Conservation (phyloP, 2,797 vertebrate species). For the Enteromius thamalakanensis region DNA sequence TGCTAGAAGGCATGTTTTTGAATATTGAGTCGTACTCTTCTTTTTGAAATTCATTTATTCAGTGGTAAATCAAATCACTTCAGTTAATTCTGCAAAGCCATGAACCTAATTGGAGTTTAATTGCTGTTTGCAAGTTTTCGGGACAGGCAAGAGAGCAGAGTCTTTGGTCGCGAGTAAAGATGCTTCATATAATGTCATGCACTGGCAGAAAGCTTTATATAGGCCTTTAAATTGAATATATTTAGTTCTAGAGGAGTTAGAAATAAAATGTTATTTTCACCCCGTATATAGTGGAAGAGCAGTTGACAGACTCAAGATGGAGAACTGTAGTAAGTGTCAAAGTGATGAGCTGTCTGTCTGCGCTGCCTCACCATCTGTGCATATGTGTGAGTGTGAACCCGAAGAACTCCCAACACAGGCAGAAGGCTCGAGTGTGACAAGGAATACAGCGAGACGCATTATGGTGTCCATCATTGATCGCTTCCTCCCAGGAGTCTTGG, state of each 20-base stretch:
- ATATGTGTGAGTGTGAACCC: constrained; percentile 57
- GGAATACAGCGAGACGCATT: constrained; percentile 82
- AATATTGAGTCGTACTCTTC: constrained; percentile 51
- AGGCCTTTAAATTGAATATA: not conserved
- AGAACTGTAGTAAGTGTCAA: constrained; percentile 32
- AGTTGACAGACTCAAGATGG: constrained; percentile 13
- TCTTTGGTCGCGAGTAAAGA: not conserved
- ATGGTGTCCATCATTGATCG: constrained; percentile 83
- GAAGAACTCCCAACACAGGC: constrained; percentile 73
- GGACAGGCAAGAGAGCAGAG: not conserved
- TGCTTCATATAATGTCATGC: not conserved
- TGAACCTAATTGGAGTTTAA: constrained; percentile 59
- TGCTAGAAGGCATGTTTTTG: constrained; percentile 54
- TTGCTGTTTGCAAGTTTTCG: constrained; percentile 44
- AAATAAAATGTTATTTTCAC: not conserved
- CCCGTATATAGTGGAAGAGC: not conserved
- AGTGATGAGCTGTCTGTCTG: constrained; percentile 39
- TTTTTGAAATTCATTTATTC: constrained; percentile 59
- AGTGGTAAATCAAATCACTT: constrained; percentile 55
- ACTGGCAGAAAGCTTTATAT: not conserved
- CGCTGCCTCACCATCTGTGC: constrained; percentile 37
- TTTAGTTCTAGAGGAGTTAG: not conserved
- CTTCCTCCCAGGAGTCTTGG: constrained; percentile 74
- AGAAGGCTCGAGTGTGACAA: constrained; percentile 77
- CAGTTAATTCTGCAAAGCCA: constrained; percentile 56